phyloP scores from a whole-genome alignment of 2,888 invertebrate species.

The Tipula helvola region DNA sequence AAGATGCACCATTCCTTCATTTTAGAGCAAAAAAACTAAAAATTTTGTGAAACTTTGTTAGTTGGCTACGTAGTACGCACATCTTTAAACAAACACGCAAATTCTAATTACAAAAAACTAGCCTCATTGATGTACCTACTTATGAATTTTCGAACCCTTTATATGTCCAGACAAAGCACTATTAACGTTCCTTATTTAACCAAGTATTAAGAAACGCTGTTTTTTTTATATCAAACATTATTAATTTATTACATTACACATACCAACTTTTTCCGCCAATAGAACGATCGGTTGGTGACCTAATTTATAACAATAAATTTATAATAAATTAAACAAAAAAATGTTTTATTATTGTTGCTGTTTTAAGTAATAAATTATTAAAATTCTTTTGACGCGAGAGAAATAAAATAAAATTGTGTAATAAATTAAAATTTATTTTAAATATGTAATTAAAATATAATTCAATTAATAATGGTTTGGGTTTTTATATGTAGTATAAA shows the following conservation, averaged over 20 bases:
- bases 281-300: not conserved
- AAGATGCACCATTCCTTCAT: too few relatives aligned
- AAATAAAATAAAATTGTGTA: not conserved
- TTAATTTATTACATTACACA: not conserved
- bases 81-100: too few relatives aligned
- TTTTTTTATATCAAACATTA: not conserved
- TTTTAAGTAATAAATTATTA: not conserved
- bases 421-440: not conserved
- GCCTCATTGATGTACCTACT: too few relatives aligned
- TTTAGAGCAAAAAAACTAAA: too few relatives aligned
- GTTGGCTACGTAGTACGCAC: too few relatives aligned
- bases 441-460: not conserved
- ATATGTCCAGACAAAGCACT: too few relatives aligned
- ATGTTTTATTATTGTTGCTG: too few relatives aligned
- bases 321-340: not conserved
- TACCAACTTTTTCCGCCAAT: not conserved
- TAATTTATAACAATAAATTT: not conserved
- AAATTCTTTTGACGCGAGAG: not conserved
- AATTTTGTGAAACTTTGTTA: too few relatives aligned
- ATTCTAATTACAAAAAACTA: too few relatives aligned
- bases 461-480: not conserved
- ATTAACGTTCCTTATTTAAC: too few relatives aligned
- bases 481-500: not conserved
- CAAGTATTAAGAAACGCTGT: not conserved
- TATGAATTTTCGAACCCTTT: too few relatives aligned